Evolutionary conservation across 2,113 vertebrate genomes (phyloP).

Genomic region (Nanger granti): DNA sequence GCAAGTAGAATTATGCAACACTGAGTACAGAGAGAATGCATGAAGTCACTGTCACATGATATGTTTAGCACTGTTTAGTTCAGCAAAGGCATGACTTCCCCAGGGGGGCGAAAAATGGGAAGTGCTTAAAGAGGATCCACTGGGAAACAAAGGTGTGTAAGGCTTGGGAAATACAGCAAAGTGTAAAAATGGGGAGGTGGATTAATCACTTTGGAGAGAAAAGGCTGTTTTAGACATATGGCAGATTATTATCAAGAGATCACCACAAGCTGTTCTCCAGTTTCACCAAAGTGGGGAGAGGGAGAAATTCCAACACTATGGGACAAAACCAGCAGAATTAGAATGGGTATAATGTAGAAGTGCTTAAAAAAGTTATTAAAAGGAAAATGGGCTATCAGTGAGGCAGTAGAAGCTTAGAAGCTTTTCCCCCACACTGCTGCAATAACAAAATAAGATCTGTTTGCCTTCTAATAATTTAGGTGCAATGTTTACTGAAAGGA

Average conservation of each 20-base stretch:
- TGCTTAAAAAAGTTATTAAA: slow-evolving; percentile 9
- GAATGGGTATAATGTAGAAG: not conserved
- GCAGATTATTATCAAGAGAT: slow-evolving; percentile 44
- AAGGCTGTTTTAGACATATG: slow-evolving; percentile 38
- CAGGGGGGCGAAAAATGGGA: not conserved
- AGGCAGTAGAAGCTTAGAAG: not conserved
- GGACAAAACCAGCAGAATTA: not conserved
- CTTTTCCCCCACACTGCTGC: not conserved
- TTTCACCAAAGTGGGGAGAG: not conserved
- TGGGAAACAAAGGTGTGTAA: not conserved
- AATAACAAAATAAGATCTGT: not conserved
- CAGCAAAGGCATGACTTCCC: not conserved
- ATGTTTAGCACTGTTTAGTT: not conserved
- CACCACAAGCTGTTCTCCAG: slow-evolving; percentile 22
- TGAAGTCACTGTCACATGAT: not conserved
- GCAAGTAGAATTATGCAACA: not conserved
- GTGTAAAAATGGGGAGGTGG: not conserved
- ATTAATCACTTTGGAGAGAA: slow-evolving; percentile 50
- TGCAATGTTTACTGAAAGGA: slow-evolving; percentile 24
- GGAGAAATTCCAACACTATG: not conserved
- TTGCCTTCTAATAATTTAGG: slow-evolving; percentile 38
- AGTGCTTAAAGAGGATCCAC: not conserved
- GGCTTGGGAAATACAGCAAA: not conserved
- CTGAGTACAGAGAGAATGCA: not conserved
- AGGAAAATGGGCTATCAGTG: not conserved